Evolutionary conservation across 2,113 vertebrate species (phyloP).

Genomic region (Verasper variegatus): DNA sequence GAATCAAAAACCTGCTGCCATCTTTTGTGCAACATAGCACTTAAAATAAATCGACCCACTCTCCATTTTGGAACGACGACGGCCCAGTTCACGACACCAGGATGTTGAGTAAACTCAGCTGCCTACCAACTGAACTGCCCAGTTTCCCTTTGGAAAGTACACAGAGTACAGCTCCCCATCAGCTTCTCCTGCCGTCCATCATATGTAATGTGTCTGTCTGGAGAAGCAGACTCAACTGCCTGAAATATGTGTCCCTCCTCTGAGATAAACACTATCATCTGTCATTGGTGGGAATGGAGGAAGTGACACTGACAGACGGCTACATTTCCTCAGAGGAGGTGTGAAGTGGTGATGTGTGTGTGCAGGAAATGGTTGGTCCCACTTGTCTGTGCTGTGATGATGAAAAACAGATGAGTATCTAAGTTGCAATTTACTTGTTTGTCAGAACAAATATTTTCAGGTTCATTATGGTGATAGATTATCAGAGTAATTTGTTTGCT

Average conservation of each 20-base stretch:
- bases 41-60: too few relatives aligned
- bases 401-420: constrained; percentile 14
- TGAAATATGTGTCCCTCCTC: constrained; percentile 78
- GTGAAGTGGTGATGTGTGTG: neutral
- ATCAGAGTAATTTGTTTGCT: neutral
- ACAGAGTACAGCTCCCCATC: constrained; percentile 37
- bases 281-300: constrained; percentile 70
- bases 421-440: constrained; percentile 16
- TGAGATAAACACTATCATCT: constrained; percentile 77
- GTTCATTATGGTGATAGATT: neutral
- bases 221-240: constrained; percentile 68
- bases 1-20: neutral
- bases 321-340: constrained; percentile 62
- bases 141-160: constrained; percentile 60
- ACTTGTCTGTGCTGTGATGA: constrained; percentile 26
- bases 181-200: constrained; percentile 67
- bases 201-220: constrained; percentile 70
- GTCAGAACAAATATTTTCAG: constrained; percentile 2
- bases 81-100: constrained; percentile 15
- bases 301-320: constrained; percentile 73
- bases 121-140: constrained; percentile 51
- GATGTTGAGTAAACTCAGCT: constrained; percentile 52
- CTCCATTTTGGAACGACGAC: constrained; percentile 5
- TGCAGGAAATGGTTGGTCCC: neutral
- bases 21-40: neutral